Base-by-base conservation (phyloP, 92 coral and sea anemone species). In the Palythoa heliodiscus region DNA sequence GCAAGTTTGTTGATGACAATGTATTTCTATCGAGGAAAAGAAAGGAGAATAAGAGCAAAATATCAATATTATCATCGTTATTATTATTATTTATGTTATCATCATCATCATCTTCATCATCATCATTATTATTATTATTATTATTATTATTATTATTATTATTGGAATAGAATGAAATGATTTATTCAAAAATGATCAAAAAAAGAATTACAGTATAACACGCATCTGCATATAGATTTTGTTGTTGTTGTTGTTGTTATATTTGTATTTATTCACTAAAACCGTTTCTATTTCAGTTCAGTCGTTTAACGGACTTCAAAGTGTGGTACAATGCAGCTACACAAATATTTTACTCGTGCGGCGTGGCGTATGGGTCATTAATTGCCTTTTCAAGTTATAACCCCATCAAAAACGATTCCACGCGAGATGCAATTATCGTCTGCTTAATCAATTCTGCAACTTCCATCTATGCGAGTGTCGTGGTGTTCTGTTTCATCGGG, bases 281-380 rank as follows among this genome's bases (percentile, higher is more conserved):
- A 50, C 48, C 22, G 43, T 67, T 55, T 67, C 48, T 57, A 58
- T 50, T 37, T 29, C 85, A 97, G 99, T 97, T 97, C 82, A 88
- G 91, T 29, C 98, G 98, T 35, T 91, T 97, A 48, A 94, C 83
- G 53, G 99, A 97, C 67, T 98, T 98, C 17, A 70, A 91, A 6
- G 99, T 97, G 25, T 97, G 99, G 99, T 88, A 94, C 64, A 98
- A 97, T 47, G 99, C 99, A 11, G 99, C 99, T 4, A 91, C 93
- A 14, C 99, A 97, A 82, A 94, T 97, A 43, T 97, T 97, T 86
- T 97, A 92, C 91, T 97, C 99, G 1, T 89, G 95, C 53, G 99
- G 99, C 43, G 99, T 97, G 70, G 99, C 98, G 35, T 97, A 97
- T 74, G 99, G 99, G 1, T 97, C 99, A 0, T 86, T 97, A 35